A percentile compares a stretch with the other conserved stretches of the same genome.
These are phyloP conservation scores for Passer montanus DNA, from an alignment of 2,113 vertebrate species.

Conservation along the genomic window DNA sequence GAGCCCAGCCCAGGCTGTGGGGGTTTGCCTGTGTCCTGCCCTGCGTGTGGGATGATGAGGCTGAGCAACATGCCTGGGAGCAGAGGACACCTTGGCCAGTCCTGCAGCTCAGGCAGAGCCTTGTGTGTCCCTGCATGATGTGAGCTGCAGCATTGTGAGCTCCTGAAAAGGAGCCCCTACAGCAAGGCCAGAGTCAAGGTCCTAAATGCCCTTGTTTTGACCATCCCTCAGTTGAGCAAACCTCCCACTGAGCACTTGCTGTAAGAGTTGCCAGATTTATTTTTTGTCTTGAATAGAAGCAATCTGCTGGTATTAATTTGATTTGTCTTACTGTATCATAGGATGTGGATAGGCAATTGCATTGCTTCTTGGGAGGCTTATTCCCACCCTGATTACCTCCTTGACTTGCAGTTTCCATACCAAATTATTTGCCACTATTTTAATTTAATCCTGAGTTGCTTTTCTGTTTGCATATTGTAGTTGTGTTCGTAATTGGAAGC, in stretches of 20 bases:
- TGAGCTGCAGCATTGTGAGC: neutral
- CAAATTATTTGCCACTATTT: neutral
- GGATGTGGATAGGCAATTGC: neutral
- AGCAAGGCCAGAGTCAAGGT: neutral
- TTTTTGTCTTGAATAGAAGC: neutral
- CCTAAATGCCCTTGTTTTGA: neutral
- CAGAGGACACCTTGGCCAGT: neutral
- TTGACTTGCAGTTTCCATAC: neutral
- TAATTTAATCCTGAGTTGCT: neutral
- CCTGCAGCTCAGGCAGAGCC: neutral
- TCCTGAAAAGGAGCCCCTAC: neutral
- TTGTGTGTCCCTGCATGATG: rapidly evolving
- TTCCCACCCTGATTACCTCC: neutral
- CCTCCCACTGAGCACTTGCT: neutral
- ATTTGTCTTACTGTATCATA: neutral
- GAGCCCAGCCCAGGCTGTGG: neutral
- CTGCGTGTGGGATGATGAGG: neutral
- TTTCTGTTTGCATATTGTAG: slow-evolving; percentile 66
- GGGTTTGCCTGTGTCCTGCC: neutral
- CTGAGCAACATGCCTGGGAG: neutral
- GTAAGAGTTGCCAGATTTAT: neutral
- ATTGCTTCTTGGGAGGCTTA: neutral
- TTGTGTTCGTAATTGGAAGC: slow-evolving; percentile 88
- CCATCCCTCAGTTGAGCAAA: neutral
- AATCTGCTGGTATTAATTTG: neutral